These are phyloP conservation scores for Anoplopoma fimbria DNA, from an alignment of 2,113 vertebrate species.

Conservation along the genomic window DNA sequence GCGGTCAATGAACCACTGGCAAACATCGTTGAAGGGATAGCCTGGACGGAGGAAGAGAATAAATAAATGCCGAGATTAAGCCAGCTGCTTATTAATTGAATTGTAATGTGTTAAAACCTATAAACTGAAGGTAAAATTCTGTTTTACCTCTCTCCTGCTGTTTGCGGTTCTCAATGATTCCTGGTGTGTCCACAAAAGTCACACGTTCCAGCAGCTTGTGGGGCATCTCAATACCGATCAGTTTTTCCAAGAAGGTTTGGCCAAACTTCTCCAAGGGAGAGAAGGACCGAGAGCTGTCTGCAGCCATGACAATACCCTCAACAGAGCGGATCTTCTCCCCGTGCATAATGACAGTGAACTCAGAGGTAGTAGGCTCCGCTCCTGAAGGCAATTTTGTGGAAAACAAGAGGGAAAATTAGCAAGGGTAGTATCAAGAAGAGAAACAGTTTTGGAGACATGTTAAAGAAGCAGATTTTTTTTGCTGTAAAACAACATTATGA, in stretches of 20 bases:
- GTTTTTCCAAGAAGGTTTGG: slow-evolving; percentile 97
- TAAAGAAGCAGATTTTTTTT: too few species aligned
- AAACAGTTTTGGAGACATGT: neutral
- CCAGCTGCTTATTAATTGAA: neutral
- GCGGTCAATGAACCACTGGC: slow-evolving; percentile 99
- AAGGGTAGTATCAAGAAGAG: neutral
- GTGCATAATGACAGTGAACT: slow-evolving; percentile 98
- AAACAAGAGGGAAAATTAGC: slow-evolving; percentile 12
- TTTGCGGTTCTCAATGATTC: slow-evolving; percentile 99
- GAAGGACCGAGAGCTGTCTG: slow-evolving; percentile 95
- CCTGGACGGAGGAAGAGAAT: slow-evolving; percentile 78
- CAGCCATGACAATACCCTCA: slow-evolving; percentile 98
- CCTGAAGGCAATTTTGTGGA: slow-evolving; percentile 79
- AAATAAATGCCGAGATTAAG: neutral
- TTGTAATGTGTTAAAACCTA: neutral
- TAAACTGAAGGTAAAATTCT: neutral
- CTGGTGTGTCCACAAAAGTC: slow-evolving; percentile 96
- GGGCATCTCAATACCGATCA: slow-evolving; percentile 97
- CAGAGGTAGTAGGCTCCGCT: slow-evolving; percentile 97
- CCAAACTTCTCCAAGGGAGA: slow-evolving; percentile 98
- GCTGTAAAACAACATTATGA: too few species aligned
- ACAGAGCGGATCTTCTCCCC: slow-evolving; percentile 97
- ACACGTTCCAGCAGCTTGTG: slow-evolving; percentile 97
- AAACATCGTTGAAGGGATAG: slow-evolving; percentile 98
- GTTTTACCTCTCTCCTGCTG: slow-evolving; percentile 97